A percentile compares a stretch with the other conserved stretches of the same genome.
These are phyloP conservation scores for Meta bourneti DNA, from an alignment of 2,888 invertebrate genomes.

Conservation along the genomic window DNA sequence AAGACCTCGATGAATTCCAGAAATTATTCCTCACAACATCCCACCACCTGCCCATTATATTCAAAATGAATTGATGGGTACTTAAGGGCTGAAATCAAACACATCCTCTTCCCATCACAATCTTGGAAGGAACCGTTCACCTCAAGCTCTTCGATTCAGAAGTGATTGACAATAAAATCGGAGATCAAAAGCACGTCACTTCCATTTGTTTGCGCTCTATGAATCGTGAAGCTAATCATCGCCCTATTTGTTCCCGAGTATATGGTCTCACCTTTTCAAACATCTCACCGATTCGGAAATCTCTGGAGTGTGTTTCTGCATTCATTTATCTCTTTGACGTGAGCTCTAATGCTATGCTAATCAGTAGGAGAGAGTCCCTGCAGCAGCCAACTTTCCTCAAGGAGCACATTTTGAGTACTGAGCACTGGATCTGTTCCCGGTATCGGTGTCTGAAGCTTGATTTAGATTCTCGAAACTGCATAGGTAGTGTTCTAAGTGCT, in stretches of 20 bases:
- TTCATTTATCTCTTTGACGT: constrained; percentile 67
- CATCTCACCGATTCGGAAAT: constrained; percentile 7
- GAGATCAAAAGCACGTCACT: neutral
- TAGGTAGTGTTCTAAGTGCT: constrained; percentile 8
- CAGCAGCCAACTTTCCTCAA: constrained; percentile 47
- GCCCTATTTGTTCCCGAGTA: constrained; percentile 10
- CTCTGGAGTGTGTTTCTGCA: constrained; percentile 22
- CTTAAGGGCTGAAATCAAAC: neutral
- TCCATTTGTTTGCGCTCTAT: neutral
- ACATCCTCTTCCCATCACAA: neutral
- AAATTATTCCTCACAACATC: neutral
- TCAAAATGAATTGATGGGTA: neutral
- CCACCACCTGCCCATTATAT: neutral
- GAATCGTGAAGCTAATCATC: neutral
- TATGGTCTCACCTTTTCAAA: constrained; percentile 17
- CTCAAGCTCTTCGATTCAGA: neutral
- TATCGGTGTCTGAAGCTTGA: neutral
- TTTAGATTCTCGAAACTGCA: constrained; percentile 19
- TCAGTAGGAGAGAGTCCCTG: constrained; percentile 33
- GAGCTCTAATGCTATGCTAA: constrained; percentile 62
- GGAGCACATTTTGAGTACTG: constrained; percentile 56
- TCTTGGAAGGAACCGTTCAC: neutral
- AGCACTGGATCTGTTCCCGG: constrained; percentile 1
- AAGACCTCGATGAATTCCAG: too few species aligned
- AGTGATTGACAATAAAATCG: neutral